Conservation (phyloP, 2,113 vertebrate species). For the Athene cunicularia region DNA sequence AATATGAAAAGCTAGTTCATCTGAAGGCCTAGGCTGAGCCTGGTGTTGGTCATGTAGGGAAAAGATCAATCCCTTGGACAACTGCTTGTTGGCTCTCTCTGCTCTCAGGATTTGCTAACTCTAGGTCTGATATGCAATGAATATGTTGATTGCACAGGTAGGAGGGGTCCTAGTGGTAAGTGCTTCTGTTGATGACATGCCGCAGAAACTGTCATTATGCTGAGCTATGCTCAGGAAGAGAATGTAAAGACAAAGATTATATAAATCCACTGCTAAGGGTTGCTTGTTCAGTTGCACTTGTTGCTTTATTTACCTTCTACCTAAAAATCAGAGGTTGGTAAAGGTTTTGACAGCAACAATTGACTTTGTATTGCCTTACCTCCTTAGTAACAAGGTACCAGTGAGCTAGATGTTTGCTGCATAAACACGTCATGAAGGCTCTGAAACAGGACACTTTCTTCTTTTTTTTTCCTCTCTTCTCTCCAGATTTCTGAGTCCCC, state of each 20-base stretch:
- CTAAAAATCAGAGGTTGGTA: neutral
- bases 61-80: neutral
- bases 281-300: neutral
- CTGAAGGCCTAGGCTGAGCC: neutral
- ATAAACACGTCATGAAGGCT: neutral
- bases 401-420: neutral
- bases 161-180: neutral
- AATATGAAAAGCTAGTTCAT: neutral
- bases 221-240: neutral
- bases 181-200: neutral
- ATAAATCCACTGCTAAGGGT: neutral
- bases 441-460: neutral
- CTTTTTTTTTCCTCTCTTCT: neutral
- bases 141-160: neutral
- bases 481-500: conserved; percentile 87
- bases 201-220: neutral
- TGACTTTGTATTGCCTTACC: neutral
- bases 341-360: neutral
- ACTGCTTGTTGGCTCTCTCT: neutral
- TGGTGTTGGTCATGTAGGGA: neutral
- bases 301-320: neutral
- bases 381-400: neutral
- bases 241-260: neutral
- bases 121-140: neutral
- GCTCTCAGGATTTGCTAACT: neutral